These are phyloP conservation scores for Porphyrio hochstetteri DNA, from an alignment of 2,113 vertebrate genomes.

Conservation along the genomic window DNA sequence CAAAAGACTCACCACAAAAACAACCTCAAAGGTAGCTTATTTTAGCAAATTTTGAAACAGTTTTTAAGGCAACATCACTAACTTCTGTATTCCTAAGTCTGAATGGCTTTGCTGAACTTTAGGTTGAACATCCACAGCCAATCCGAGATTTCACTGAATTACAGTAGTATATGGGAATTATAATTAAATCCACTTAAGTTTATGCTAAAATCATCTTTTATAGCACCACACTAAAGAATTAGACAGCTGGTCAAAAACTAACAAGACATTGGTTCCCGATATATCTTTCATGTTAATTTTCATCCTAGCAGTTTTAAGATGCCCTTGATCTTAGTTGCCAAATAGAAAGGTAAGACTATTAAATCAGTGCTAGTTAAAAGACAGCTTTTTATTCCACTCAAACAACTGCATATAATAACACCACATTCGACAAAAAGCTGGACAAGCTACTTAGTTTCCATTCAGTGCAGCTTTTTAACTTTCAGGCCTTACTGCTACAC, in stretches of 20 bases:
- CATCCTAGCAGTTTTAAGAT: neutral
- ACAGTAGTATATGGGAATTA: neutral
- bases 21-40: neutral
- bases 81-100: neutral
- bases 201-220: neutral
- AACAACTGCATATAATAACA: neutral
- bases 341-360: neutral
- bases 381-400: neutral
- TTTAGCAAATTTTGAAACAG: neutral
- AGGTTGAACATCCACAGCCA: neutral
- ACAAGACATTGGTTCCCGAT: neutral
- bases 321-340: neutral
- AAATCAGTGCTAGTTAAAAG: neutral
- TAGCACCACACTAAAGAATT: neutral
- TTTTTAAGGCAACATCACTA: neutral
- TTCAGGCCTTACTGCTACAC: neutral
- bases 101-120: neutral
- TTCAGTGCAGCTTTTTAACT: neutral
- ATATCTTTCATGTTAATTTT: neutral
- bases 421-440: neutral
- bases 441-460: neutral
- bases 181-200: neutral
- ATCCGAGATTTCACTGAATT: fast-evolving
- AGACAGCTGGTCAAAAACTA: neutral
- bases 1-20: no score